Base-by-base conservation (phyloP, 2,113 vertebrate genomes). In the Ictidomys tridecemlineatus region DNA sequence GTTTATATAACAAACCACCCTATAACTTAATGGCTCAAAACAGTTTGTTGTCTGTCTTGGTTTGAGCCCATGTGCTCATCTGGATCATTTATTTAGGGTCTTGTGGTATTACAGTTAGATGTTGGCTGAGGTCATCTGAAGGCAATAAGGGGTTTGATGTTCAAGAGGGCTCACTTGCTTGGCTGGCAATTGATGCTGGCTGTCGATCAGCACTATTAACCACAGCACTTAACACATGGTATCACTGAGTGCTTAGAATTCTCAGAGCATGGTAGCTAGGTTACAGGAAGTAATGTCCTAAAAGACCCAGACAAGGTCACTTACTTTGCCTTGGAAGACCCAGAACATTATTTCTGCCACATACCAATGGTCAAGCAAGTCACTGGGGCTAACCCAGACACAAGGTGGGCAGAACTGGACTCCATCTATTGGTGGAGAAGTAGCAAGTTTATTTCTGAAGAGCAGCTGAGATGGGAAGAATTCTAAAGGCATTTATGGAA, bases 401-500 rank as follows among this genome's bases (percentile, higher is more conserved):
- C 8, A 4, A 48, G 6, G 18, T 24, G 14, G 24, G 32, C 2
- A 70, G 72, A 84, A 67, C 17, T 63, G 34, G 87, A 69, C 9
- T 51, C 45, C 20, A 65, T 72, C 70, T 80, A 9, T 37, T n/a
- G 14, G 39, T 9, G 20, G 82, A 70, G 5, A 76, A 51, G 37
- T 63, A 85, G 53, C 20, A 83, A 84, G 56, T 37, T 26, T 79
- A 63, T 89, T 83, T 90, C 74, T 63, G 53, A 89, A 42, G 69
- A 83, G 74, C 78, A 73, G 30, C 0, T 17, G 69, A 22, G 37
- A 26, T 73, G 63, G 76, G 39, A 86, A 78, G 28, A 28, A 77
- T 22, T 70, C 1, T 77, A 30, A 48, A 80, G 70, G 28, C 51
- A 42, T 69, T 53, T 53, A 10, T 63, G 48, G 58, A 76, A 84